Evolutionary conservation across 35 echinoderm and acorn worm species (phyloP).

Genomic region (Lytechinus pictus): DNA sequence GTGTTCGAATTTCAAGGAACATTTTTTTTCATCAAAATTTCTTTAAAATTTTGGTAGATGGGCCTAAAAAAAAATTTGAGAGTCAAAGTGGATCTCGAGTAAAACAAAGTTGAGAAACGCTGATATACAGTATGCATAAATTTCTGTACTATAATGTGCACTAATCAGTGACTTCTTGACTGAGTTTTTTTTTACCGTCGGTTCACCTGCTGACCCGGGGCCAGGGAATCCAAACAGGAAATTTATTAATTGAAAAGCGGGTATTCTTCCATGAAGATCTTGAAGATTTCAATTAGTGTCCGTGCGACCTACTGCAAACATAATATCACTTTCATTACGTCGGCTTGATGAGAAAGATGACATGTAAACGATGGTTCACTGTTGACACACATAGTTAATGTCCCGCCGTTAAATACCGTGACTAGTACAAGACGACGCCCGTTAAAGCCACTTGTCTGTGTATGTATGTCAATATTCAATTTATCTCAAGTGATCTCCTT

Average conservation of each 20-base stretch:
- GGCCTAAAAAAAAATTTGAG: no score
- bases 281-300: constrained; percentile 3
- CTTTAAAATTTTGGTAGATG: no score
- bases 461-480: background rate
- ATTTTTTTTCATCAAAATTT: no score
- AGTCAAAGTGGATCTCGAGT: no score
- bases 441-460: background rate
- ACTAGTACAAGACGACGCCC: background rate
- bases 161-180: no score
- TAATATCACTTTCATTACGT: background rate
- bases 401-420: constrained; percentile 4
- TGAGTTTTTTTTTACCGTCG: no score
- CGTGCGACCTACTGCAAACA: background rate
- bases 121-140: no score
- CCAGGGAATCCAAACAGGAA: background rate
- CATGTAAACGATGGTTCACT: background rate
- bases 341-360: background rate
- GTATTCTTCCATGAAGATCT: background rate
- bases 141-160: no score
- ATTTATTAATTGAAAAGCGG: background rate
- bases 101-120: no score
- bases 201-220: background rate
- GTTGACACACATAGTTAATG: constrained; percentile 18
- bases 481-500: background rate
- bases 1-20: no score